Percentiles rank a stretch among this genome's conserved stretches.
Conservation (phyloP, 2,797 vertebrate genomes). For the Sphenopsis melanotis region DNA sequence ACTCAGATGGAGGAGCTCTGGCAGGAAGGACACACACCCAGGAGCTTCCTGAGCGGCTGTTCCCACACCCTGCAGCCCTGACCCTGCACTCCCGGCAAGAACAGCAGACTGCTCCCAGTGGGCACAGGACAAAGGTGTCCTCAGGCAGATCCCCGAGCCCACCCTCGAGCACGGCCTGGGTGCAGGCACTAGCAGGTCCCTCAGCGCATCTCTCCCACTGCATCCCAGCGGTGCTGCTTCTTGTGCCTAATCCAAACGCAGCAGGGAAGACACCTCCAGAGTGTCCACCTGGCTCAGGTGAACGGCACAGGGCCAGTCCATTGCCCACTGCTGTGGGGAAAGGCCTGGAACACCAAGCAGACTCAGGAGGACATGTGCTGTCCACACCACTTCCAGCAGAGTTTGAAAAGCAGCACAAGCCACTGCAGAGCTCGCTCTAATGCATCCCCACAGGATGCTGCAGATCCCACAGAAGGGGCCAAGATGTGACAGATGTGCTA, state of each 20-base stretch:
- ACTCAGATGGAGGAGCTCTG: conserved; percentile 21
- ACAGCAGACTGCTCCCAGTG: fast-evolving
- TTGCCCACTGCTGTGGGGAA: not conserved
- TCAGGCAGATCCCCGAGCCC: not conserved
- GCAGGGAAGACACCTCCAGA: not conserved
- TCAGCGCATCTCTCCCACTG: not conserved
- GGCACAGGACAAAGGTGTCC: not conserved
- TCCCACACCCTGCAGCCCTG: not conserved
- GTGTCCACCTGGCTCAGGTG: not conserved
- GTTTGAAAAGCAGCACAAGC: not conserved
- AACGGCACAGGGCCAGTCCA: fast-evolving
- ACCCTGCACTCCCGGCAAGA: not conserved
- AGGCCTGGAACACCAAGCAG: not conserved
- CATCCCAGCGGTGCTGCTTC: not conserved
- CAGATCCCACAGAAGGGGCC: not conserved
- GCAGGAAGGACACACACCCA: conserved; percentile 59
- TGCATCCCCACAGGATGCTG: fast-evolving
- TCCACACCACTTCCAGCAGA: not conserved
- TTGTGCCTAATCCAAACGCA: not conserved
- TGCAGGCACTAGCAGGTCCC: not conserved
- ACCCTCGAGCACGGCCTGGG: fast-evolving
- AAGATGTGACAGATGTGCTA: not conserved
- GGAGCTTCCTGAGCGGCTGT: not conserved
- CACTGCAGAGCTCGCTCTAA: not conserved
- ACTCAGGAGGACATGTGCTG: not conserved